These are phyloP conservation scores for Thamnophis elegans DNA, from an alignment of 2,797 vertebrate species.

Conservation along the genomic window DNA sequence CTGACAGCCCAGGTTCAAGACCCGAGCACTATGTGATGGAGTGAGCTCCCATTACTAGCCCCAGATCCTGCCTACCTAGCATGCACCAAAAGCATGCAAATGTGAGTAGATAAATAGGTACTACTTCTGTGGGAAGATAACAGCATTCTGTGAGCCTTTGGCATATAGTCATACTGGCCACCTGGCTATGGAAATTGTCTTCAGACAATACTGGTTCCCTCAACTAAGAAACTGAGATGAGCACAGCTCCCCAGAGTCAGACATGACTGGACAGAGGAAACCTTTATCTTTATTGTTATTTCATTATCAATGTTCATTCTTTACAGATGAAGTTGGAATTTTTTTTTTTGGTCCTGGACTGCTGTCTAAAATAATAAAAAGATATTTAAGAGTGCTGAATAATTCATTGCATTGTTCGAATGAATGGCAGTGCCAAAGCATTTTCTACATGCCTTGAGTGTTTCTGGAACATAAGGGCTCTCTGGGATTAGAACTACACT, in stretches of 20 bases:
- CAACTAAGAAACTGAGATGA: neutral
- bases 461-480: slow-evolving; percentile 3
- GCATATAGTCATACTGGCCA: neutral
- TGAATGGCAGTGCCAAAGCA: slow-evolving; percentile 25
- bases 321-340: slow-evolving; percentile 16
- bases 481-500: slow-evolving; percentile 28
- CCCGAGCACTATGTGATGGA: neutral
- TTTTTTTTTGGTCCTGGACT: neutral
- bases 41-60: neutral
- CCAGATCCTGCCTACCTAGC: neutral
- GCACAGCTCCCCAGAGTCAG: neutral
- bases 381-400: slow-evolving; percentile 40
- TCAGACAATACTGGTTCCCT: neutral
- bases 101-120: neutral
- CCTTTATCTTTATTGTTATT: neutral
- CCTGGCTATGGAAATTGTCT: neutral
- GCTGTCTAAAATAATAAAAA: slow-evolving; percentile 28
- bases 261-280: neutral
- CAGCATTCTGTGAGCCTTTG: neutral
- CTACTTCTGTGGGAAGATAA: neutral
- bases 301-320: neutral
- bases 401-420: slow-evolving; percentile 31
- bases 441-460: slow-evolving; percentile 21
- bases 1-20: neutral
- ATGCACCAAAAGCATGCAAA: neutral